Evolutionary conservation across 2,113 vertebrate genomes (phyloP).

Genomic region (Xiphophorus hellerii): DNA sequence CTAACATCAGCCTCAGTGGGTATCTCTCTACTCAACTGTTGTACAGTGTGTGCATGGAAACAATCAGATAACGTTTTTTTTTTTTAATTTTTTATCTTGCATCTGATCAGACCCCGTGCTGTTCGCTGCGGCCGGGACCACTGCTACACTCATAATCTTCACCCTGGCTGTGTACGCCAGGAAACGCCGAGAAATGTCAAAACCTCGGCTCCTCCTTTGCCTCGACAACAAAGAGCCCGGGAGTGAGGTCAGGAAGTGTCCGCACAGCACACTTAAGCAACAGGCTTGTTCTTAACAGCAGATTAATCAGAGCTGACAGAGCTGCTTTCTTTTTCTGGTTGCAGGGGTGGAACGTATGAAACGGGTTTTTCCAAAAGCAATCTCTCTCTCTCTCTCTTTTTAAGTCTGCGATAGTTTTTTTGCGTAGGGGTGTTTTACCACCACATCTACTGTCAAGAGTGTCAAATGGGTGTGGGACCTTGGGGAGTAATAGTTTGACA

Average conservation of each 20-base stretch:
- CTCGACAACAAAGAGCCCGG: neutral
- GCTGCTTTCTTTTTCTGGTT: constrained; percentile 3
- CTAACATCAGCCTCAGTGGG: constrained; percentile 13
- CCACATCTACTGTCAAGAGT: neutral
- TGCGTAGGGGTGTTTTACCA: neutral
- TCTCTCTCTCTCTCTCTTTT: neutral
- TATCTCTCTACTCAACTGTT: neutral
- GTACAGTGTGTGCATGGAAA: neutral
- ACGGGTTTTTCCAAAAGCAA: constrained; percentile 21
- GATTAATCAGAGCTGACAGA: neutral
- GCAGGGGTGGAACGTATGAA: neutral
- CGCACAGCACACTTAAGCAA: neutral
- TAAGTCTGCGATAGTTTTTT: neutral
- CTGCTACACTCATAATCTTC: neutral
- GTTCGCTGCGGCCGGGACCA: neutral
- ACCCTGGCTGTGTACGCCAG: neutral
- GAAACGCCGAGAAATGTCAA: constrained; percentile 23
- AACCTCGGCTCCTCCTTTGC: constrained; percentile 13
- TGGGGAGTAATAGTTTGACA: neutral
- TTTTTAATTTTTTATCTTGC: neutral
- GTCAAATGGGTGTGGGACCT: neutral
- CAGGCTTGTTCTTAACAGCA: neutral
- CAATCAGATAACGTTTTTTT: neutral
- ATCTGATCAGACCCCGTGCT: constrained; percentile 25
- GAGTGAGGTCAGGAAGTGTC: neutral